A percentile compares a stretch with the other conserved stretches of the same genome.
These are phyloP conservation scores for Phoxinus dragarum DNA, from an alignment of 2,797 vertebrate genomes.

Conservation along the genomic window DNA sequence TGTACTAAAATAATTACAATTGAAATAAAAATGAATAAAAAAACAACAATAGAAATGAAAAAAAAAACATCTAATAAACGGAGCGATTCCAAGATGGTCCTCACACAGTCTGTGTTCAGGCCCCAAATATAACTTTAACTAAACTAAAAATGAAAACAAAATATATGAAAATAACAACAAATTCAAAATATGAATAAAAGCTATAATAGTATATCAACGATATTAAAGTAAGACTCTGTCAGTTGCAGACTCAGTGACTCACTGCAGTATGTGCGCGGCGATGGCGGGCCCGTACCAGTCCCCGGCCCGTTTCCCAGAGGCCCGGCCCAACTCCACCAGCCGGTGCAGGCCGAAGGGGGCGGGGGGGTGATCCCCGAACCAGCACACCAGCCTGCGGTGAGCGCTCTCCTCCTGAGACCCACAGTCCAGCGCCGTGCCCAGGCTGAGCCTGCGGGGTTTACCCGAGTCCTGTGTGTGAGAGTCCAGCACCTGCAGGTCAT, in stretches of 20 bases:
- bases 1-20: neutral
- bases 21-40: neutral
- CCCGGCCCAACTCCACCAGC: constrained; percentile 83
- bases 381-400: constrained; percentile 83
- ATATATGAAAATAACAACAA: no score
- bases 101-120: no score
- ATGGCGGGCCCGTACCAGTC: constrained; percentile 93
- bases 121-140: no score
- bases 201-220: neutral
- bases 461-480: constrained; percentile 21
- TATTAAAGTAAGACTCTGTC: neutral
- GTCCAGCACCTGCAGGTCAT: constrained; percentile 76
- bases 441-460: constrained; percentile 64
- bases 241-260: constrained; percentile 61
- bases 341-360: constrained; percentile 86
- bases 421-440: constrained; percentile 62
- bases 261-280: constrained; percentile 89
- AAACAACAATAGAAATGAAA: no score
- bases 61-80: no score
- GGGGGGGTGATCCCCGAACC: constrained; percentile 83
- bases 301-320: constrained; percentile 86
- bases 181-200: neutral
- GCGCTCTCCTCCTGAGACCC: constrained; percentile 71
- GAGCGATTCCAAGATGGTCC: no score
- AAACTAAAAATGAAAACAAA: no score